Percentiles rank a stretch among this genome's conserved stretches.
Evolutionary conservation across 2,797 vertebrate species (phyloP).

Genomic region (Pitangus sulphuratus): DNA sequence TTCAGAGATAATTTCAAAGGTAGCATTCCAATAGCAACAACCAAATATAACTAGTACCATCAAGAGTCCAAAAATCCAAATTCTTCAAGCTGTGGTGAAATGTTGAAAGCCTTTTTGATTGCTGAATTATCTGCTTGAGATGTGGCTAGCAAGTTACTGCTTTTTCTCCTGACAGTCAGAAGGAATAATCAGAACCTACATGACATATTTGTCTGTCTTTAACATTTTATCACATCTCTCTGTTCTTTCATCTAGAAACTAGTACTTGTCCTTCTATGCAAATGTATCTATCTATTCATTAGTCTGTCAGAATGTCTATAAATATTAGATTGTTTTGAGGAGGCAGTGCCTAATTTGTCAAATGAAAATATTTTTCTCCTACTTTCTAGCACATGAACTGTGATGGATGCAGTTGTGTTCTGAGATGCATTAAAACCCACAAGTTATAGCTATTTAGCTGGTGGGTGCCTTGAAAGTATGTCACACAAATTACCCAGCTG

Average conservation of each 20-base stretch:
- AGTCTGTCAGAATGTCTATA: conserved; percentile 61
- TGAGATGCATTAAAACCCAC: not conserved
- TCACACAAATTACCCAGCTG: conserved; percentile 38
- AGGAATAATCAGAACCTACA: conserved; percentile 20
- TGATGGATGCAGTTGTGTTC: conserved; percentile 36
- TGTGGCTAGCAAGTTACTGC: not conserved
- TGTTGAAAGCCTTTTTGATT: conserved; percentile 24
- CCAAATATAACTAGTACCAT: not conserved
- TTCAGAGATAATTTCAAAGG: conserved; percentile 19
- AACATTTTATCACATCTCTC: conserved; percentile 4
- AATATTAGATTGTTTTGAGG: conserved; percentile 58
- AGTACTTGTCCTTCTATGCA: conserved; percentile 32
- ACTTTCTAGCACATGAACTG: conserved; percentile 11
- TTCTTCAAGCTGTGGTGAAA: conserved; percentile 18
- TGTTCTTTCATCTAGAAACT: conserved; percentile 54
- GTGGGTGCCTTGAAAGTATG: conserved; percentile 37
- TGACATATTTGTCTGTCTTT: conserved; percentile 39
- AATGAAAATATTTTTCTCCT: conserved; percentile 39
- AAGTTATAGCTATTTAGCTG: conserved; percentile 17
- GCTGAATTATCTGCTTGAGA: conserved; percentile 2
- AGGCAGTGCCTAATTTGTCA: conserved; percentile 35
- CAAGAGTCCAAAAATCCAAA: not conserved
- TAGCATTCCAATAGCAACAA: not conserved
- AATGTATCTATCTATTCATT: conserved; percentile 51
- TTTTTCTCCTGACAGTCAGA: conserved; percentile 26